These are phyloP conservation scores for Oophaga pumilio DNA, from an alignment of 2,113 vertebrate species.

Conservation along the genomic window DNA sequence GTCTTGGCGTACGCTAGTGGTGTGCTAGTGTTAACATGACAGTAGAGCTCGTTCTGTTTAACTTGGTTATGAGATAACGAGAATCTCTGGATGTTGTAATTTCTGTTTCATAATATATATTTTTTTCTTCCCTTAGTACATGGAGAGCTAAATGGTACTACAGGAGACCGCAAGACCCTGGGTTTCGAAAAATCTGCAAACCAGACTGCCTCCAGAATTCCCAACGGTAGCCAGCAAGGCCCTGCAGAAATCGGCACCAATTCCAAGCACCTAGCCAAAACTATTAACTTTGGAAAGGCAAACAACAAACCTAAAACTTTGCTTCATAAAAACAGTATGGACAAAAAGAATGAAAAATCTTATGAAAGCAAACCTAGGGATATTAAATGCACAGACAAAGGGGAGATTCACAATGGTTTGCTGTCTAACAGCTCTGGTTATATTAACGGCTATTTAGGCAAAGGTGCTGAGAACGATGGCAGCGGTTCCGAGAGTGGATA, in stretches of 20 bases:
- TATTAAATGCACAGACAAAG: slow-evolving; percentile 80
- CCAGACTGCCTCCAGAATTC: slow-evolving; percentile 69
- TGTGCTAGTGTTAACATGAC: too few relatives aligned
- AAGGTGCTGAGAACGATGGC: slow-evolving; percentile 87
- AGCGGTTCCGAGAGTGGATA: slow-evolving; percentile 94
- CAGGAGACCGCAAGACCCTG: slow-evolving; percentile 75
- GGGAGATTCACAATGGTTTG: slow-evolving; percentile 88
- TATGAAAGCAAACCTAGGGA: slow-evolving; percentile 83
- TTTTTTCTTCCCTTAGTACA: slow-evolving; percentile 69
- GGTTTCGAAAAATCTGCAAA: slow-evolving; percentile 69
- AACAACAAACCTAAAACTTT: slow-evolving; percentile 85
- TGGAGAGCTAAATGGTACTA: slow-evolving; percentile 78
- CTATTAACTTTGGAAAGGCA: slow-evolving; percentile 76
- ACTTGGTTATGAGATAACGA: neutral
- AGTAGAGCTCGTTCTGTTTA: too few relatives aligned
- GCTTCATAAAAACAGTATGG: slow-evolving; percentile 89
- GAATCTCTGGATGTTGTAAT: too few relatives aligned
- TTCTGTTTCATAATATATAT: slow-evolving; percentile 49
- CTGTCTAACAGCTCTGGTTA: slow-evolving; percentile 78
- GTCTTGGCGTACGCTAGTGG: too few relatives aligned
- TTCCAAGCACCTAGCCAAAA: slow-evolving; percentile 73
- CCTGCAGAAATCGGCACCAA: slow-evolving; percentile 66
- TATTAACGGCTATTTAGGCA: slow-evolving; percentile 91
- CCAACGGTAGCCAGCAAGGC: slow-evolving; percentile 78
- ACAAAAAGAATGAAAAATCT: slow-evolving; percentile 89